Conservation (phyloP, 2,797 vertebrate species). For the Pristis pectinata region DNA sequence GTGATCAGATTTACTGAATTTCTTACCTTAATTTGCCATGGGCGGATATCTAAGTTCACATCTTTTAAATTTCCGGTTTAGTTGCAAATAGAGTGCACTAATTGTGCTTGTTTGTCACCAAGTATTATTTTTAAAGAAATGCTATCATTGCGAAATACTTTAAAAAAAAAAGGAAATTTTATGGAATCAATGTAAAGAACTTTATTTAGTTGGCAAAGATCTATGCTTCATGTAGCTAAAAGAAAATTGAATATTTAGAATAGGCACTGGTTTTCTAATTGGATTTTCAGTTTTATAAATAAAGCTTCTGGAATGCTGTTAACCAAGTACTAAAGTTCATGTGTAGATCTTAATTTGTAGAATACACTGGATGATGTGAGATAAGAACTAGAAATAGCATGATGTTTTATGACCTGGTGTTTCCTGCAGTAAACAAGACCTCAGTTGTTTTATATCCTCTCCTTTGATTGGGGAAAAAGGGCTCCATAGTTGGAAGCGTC, state of each 20-base stretch:
- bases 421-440: no score
- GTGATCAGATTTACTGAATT: background rate
- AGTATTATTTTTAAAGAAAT: background rate
- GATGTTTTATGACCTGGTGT: slow-evolving; percentile 1
- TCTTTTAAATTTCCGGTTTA: no score
- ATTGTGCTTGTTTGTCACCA: background rate
- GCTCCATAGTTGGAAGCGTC: background rate
- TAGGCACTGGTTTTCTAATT: background rate
- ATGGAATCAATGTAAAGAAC: background rate
- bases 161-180: background rate
- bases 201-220: background rate
- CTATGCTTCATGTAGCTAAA: background rate
- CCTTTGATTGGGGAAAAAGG: background rate
- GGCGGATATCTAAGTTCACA: background rate
- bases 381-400: background rate
- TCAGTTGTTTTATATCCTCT: background rate
- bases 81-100: background rate
- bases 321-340: background rate
- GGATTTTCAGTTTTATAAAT: background rate
- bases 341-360: background rate
- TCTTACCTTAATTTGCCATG: background rate
- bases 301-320: background rate
- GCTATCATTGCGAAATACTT: background rate
- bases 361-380: background rate
- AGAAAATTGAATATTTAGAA: background rate